Evolutionary conservation across 2,888 invertebrate species (phyloP), one percentile per base, ranked within the genome.

Genomic region (Actias luna): DNA sequence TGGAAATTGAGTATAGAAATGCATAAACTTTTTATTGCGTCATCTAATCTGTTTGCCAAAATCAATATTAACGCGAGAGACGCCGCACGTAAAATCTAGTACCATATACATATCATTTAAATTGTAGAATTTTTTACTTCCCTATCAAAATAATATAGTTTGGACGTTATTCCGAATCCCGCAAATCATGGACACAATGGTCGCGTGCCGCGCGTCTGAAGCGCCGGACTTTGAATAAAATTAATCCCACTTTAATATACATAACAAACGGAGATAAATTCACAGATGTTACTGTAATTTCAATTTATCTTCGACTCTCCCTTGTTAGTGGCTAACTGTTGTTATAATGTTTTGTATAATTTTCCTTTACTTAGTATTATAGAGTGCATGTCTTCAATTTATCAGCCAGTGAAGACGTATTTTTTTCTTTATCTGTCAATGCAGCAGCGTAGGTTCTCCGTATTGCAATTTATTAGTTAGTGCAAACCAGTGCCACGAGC

Each of bases 151-250:
- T 10, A 55, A 55, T 29, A 29, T 55, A 2, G 29, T 29, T 29
- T n/a, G 16, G 16, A 29, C 50, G 59, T 58, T 62, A 66, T 68
- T 63, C 63, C 63, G 61, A 61, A 58, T 62, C 55, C 61, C 63
- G 61, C 65, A 67, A 70, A 69, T 67, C 69, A 64, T 74, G 75
- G 73, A 10, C 64, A 67, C 72, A 52, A 31, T 33, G 66, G 65
- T 75, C 70, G 76, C 76, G 76, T 75, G 76, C 72, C 71, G 71
- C 68, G 66, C 65, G 77, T 73, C 68, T 67, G 70, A 75, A 71
- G 73, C 75, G 77, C 74, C 71, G 60, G 70, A 66, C 68, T 69
- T 70, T 78, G 77, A 77, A 80, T 81, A 75, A 75, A 74, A 76
- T 82, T 78, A 79, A 80, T 81, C 70, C 71, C 60, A 66, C 66